Evolutionary conservation across 2,797 vertebrate genomes (phyloP), one percentile per base, ranked within the genome.

Genomic region (Morelia viridis): DNA sequence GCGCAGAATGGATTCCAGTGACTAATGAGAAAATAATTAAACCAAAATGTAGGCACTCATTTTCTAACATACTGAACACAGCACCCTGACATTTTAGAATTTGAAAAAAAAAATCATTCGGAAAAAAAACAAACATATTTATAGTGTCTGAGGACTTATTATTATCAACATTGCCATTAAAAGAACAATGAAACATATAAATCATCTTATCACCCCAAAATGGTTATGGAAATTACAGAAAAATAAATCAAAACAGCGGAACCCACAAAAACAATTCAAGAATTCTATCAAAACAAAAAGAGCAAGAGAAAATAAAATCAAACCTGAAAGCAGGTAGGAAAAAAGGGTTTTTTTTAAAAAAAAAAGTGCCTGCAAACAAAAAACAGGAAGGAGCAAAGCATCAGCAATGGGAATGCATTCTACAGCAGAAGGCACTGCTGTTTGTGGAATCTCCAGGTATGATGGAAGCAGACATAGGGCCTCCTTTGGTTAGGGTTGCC

Each of bases 1-100:
- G 41, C 99, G 98, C 65, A 99, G 97, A 88, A 98, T 98, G 8
- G 97, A 98, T 96, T 99, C 99, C 96, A 99, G 93, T 86, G 97
- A 96, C 98, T 98, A 94, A 90, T 86, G 1, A 91, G 57, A 53
- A 41, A 41, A 60, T 15, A 28, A 46, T 56, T 90, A 84, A 84
- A 84, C 15, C 24, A 90, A 83, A 61, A 26, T 80, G 17, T 84
- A 46, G 8, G 13, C 50, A 60, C 28, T 53, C 31, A 62, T 64
- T 62, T 50, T 84, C 26, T 31, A 53, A n/a, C n/a, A 13, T 62
- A 46, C 56, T 62, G 28, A 50, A 50, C 1, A 0, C 2, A 86
- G 41, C 71, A 9, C 35, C 46, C 71, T 80, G 9, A 80, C 76
- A 46, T 46, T 80, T 46, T 80, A 46, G 46, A 80, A 46, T 24